Conservation (phyloP, 2,113 vertebrate genomes). For the Cololabis saira region DNA sequence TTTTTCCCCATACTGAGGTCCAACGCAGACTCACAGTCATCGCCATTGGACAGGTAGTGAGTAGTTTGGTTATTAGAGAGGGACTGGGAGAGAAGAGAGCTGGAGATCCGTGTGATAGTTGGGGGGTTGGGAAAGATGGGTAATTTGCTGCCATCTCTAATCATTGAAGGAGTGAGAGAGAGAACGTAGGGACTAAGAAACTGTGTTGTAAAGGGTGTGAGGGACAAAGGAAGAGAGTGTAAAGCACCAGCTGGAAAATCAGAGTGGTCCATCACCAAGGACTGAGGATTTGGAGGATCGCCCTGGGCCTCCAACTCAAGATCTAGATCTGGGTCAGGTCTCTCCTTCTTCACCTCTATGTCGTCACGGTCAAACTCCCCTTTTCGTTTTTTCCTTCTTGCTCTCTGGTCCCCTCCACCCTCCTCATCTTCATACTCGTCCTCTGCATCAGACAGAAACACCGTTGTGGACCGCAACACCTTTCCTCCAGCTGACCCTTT, state of each 20-base stretch:
- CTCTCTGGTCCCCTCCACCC: slow-evolving; percentile 44
- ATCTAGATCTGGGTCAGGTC: slow-evolving; percentile 78
- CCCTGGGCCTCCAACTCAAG: slow-evolving; percentile 81
- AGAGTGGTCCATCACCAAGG: slow-evolving; percentile 52
- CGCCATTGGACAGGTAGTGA: slow-evolving; percentile 75
- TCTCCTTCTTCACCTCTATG: slow-evolving; percentile 76
- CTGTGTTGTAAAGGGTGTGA: slow-evolving; percentile 77
- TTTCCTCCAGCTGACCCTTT: slow-evolving; percentile 76
- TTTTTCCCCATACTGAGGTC: slow-evolving; percentile 83
- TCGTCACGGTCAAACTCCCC: slow-evolving; percentile 72
- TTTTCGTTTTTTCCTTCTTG: slow-evolving; percentile 72
- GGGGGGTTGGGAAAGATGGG: slow-evolving; percentile 71
- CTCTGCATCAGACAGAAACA: slow-evolving; percentile 83
- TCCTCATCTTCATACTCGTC: slow-evolving; percentile 83
- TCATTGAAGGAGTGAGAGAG: slow-evolving; percentile 74
- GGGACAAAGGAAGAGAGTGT: slow-evolving; percentile 78
- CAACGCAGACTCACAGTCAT: slow-evolving; percentile 78
- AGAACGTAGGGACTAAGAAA: slow-evolving; percentile 82
- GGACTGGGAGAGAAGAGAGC: slow-evolving; percentile 67
- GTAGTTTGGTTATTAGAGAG: slow-evolving; percentile 65
- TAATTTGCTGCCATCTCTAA: slow-evolving; percentile 72
- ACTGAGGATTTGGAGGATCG: slow-evolving; percentile 76
- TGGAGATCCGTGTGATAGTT: slow-evolving; percentile 70
- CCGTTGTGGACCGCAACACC: slow-evolving; percentile 82
- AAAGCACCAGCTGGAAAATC: slow-evolving; percentile 66